phyloP scores from a whole-genome alignment of 2,888 invertebrate genomes.

The Pammene aurita region DNA sequence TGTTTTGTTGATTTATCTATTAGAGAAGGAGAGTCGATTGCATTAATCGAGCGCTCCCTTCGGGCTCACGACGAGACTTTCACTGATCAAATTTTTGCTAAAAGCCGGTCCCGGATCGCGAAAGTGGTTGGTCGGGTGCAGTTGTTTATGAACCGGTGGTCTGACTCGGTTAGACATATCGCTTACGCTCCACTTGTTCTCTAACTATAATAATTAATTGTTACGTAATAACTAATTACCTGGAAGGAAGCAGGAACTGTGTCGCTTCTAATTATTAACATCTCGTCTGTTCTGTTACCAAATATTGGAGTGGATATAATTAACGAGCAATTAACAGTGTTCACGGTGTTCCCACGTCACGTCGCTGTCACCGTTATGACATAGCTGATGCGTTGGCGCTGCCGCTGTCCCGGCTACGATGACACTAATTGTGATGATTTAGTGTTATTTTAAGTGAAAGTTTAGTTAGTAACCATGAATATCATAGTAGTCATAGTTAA shows the following conservation, averaged over 20 bases:
- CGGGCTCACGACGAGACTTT: constrained; percentile 61
- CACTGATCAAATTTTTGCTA: constrained; percentile 83
- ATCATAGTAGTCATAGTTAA: not conserved
- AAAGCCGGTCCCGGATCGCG: constrained; percentile 79
- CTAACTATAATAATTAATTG: constrained; percentile 26
- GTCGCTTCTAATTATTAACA: constrained; percentile 25
- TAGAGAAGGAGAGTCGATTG: constrained; percentile 55
- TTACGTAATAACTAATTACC: constrained; percentile 28
- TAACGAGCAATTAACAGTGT: constrained; percentile 21
- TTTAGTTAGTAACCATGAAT: not conserved
- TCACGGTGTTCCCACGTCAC: constrained; percentile 17
- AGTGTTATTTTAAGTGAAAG: constrained; percentile 26
- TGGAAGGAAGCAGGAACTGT: constrained; percentile 25
- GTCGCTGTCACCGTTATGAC: constrained; percentile 22
- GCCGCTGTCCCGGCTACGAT: constrained; percentile 8
- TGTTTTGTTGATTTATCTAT: constrained; percentile 43
- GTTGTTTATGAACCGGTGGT: constrained; percentile 44
- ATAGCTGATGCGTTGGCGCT: constrained; percentile 6
- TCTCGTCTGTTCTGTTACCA: constrained; percentile 27
- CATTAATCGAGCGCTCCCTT: constrained; percentile 66
- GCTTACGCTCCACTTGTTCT: constrained; percentile 35
- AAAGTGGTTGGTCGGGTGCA: constrained; percentile 73
- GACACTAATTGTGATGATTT: constrained; percentile 28
- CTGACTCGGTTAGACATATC: constrained; percentile 41
- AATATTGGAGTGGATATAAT: constrained; percentile 23